A percentile compares a stretch with the other conserved stretches of the same genome.
phyloP scores from a whole-genome alignment of 2,888 invertebrate genomes.

The Drosophila longiperda region DNA sequence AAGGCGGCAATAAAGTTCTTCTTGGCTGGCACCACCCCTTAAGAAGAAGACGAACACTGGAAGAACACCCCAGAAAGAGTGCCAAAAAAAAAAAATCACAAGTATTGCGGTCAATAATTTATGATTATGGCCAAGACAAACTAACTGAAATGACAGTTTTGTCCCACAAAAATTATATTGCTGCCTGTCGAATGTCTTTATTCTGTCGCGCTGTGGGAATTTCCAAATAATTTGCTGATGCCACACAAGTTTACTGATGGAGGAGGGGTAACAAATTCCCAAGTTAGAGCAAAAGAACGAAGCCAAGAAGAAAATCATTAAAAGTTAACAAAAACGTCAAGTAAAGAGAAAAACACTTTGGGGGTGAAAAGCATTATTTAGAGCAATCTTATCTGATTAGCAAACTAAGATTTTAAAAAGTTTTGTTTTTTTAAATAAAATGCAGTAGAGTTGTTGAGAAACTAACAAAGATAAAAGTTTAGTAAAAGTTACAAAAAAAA shows the following conservation, averaged over 20 bases:
- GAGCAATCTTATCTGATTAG: background rate
- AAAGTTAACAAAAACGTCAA: conserved; percentile 1
- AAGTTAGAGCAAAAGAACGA: background rate
- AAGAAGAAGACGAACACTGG: background rate
- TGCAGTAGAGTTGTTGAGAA: background rate
- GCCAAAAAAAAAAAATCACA: conserved; percentile 1
- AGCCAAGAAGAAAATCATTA: background rate
- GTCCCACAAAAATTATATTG: conserved; percentile 19
- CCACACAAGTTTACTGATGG: conserved; percentile 7
- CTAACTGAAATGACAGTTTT: conserved; percentile 36
- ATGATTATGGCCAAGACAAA: conserved; percentile 45
- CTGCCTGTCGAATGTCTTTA: conserved; percentile 33
- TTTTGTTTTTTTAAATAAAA: background rate
- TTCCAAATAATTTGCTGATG: conserved; percentile 11
- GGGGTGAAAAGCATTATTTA: background rate
- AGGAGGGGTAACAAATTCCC: background rate
- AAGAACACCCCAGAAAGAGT: background rate
- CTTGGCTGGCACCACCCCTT: conserved; percentile 40
- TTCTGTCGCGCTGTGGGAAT: conserved; percentile 3
- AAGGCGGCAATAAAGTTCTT: conserved; percentile 37
- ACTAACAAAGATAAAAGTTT: background rate
- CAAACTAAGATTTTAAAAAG: background rate
- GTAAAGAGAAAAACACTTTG: background rate
- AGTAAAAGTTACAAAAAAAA: background rate
- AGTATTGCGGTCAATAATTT: conserved; percentile 50